Base-by-base conservation (phyloP, 2,888 invertebrate genomes). In the Temnothorax ravouxi region DNA sequence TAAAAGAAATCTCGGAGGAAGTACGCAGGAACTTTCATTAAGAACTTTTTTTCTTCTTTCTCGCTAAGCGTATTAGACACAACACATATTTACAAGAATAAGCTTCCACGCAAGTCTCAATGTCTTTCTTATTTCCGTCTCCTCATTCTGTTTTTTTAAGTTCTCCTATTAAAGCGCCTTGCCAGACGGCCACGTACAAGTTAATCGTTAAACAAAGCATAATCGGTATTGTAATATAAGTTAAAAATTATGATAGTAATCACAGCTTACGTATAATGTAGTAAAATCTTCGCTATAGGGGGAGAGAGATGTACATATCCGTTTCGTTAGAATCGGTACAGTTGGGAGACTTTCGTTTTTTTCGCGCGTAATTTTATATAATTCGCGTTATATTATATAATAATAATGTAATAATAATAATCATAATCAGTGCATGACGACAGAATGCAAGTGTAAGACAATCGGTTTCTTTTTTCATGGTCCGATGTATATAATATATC, bases 61-160 rank as follows among this genome's bases (percentile, higher is more conserved):
- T 91, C 79, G 66, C 84, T 90, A 91, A 89, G 87, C 89, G 89
- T 88, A 88, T 47, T 89, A 88, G 89, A 89, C 88, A 88, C 88
- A 87, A 91, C 86, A 87, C 80, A 88, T 85, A 92, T 92, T 89
- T 92, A 92, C 91, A 92, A 88, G 84, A 88, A 90, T 85, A 89
- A 88, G 86, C 88, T 88, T 91, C 86, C 88, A 83, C 83, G 85
- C 86, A 86, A 72, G 74, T 88, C 74, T 81, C 62, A 85, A 71
- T 86, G 81, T 88, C 76, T 88, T 72, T 47, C 13, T 59, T 59
- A 18, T 72, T 59, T 56, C 13, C 29, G 34, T 56, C 41, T 18
- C 56, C 47, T 15, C 41, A 1, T 41, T 64, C 8, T 34, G 18
- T 83, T 85, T 13, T 64, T 41, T 74, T 59, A 54, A 83, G 56